Percentiles rank a stretch among this genome's conserved stretches.
phyloP scores from a whole-genome alignment of 92 coral and sea anemone genomes.

The Scolanthus callimorphus region DNA sequence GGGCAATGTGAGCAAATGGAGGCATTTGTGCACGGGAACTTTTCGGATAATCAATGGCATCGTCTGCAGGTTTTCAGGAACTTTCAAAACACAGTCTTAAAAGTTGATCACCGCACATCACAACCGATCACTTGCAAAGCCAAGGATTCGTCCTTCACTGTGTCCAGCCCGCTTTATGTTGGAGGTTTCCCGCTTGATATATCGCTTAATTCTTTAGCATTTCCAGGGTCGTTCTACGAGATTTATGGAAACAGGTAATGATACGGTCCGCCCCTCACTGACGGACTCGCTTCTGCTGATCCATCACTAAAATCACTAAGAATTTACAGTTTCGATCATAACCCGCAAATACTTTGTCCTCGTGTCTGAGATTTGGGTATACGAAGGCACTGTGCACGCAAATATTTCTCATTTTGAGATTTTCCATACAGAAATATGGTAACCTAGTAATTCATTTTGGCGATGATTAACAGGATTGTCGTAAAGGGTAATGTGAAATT shows the following conservation, averaged over 20 bases:
- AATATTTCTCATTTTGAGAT: no score
- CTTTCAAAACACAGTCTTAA: constrained; percentile 41
- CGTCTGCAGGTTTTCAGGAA: constrained; percentile 40
- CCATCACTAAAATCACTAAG: no score
- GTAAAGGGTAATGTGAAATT: no score
- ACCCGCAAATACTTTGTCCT: no score
- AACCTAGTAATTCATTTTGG: no score
- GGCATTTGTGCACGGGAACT: constrained; percentile 29
- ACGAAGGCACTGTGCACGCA: no score
- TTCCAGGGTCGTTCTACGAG: constrained; percentile 24
- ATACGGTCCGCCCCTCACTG: no score
- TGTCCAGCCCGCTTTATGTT: constrained; percentile 19
- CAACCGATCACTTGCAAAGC: constrained; percentile 9
- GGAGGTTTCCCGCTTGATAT: constrained; percentile 47
- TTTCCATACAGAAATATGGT: no score
- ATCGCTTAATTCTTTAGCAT: constrained; percentile 32
- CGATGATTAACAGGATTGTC: no score
- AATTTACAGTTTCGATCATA: no score
- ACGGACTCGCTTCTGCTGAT: no score
- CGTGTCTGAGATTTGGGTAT: no score
- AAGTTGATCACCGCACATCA: constrained; percentile 37
- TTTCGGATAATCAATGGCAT: constrained; percentile 54
- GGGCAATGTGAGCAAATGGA: constrained; percentile 24
- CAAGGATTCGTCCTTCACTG: constrained; percentile 35
- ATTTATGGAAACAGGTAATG: constrained; percentile 33